Base-by-base conservation (phyloP, 2,113 vertebrate genomes). In the Zapornia atra region DNA sequence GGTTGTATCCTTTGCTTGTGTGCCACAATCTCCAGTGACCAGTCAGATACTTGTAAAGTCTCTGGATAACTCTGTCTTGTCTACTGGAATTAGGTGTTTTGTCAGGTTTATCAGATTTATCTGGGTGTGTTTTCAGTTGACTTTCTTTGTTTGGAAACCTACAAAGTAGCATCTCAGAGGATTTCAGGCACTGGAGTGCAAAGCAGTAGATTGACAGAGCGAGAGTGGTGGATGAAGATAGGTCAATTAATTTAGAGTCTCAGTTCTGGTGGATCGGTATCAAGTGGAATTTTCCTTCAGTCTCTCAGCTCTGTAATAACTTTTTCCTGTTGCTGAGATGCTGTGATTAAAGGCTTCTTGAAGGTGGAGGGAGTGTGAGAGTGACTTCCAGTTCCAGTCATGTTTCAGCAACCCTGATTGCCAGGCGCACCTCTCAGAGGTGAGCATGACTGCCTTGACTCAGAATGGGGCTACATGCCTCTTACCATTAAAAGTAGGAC, bases 281-380 rank as follows among this genome's bases (percentile, higher is more conserved):
- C 53, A 82, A 89, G 76, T 65, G 78, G 82, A 85, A 80, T 91
- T 95, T 95, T 89, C 82, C 90, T 96, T 12, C 29, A 56, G 68
- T 68, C 56, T 81, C 54, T 87, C 38, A 79, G 60, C 56, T 34
- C 57, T 76, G 54, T 85, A 83, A 38, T 89, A 89, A 36, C 53
- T 44, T 94, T 82, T 81, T 66, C 44, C 71, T 82, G 65, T 83
- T 96, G 54, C 75, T 92, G 87, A 92, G 86, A 28, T 86, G 72
- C 82, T 88, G 66, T 90, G 71, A 88, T 86, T 77, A 57, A 85
- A 93, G 72, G 69, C 60, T 29, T 82, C 12, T 50, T 53, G 70
- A 85, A 61, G 73, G 63, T 2, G 0, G 64, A 75, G 79, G 56
- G 57, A 79, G 48, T 61, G 90, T 38, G 68, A 93, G 90, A 48